Conservation (phyloP, 2,113 vertebrate genomes). For the Xiphorhynchus elegans region DNA sequence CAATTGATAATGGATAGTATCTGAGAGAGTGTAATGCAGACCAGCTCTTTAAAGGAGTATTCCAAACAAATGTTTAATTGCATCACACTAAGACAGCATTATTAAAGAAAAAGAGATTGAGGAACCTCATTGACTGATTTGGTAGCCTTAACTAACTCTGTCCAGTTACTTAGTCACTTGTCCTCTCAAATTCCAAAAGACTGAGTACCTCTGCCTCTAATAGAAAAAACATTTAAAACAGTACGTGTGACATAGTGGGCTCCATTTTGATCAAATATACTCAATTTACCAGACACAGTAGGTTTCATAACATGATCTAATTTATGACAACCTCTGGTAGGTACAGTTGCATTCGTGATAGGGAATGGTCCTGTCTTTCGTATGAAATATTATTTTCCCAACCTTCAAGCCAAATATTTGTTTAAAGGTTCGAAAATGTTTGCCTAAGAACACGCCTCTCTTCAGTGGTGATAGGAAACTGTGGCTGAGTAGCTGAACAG, state of each 20-base stretch:
- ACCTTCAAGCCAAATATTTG: constrained; percentile 31
- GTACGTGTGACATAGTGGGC: not conserved
- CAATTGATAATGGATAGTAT: not conserved
- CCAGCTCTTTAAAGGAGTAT: not conserved
- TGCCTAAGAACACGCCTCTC: not conserved
- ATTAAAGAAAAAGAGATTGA: not conserved
- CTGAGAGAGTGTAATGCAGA: not conserved
- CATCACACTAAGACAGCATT: not conserved
- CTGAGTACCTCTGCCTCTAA: not conserved
- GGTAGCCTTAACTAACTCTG: not conserved
- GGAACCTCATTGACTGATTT: not conserved
- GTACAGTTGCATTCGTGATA: not conserved
- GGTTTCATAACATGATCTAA: not conserved
- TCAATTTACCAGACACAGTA: not conserved
- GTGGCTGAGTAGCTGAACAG: not conserved
- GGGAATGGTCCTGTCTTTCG: not conserved
- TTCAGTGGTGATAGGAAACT: not conserved
- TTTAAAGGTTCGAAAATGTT: constrained; percentile 22
- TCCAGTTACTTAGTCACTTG: constrained; percentile 1
- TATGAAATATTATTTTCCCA: not conserved
- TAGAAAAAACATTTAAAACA: not conserved
- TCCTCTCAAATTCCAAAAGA: not conserved
- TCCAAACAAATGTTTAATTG: not conserved
- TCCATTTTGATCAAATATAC: not conserved
- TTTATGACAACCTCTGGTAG: not conserved